Evolutionary conservation across 2,888 invertebrate genomes (phyloP), one percentile per base, ranked within the genome.

Genomic region (Phaedon cochleariae): DNA sequence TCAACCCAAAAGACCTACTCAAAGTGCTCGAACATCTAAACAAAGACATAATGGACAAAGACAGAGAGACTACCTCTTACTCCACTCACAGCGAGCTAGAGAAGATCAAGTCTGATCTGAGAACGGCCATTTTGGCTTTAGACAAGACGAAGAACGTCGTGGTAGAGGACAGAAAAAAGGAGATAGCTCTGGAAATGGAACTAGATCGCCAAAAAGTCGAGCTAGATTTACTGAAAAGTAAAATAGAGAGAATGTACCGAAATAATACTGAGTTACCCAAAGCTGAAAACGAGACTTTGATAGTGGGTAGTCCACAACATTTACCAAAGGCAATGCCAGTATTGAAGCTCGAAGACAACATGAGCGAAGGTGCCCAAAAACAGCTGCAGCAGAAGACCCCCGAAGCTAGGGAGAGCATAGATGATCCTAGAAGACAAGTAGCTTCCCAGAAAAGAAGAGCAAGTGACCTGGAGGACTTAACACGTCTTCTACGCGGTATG

Each of bases 151-250:
- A 58, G 53, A 60, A 67, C 22, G 46, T 70, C 2, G 41, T 77
- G 10, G 61, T 61, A 2, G 41, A 65, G 12, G 74, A 76, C 55
- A 72, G 68, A 52, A 26, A 62, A 37, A 73, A 72, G 52, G 75
- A 76, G 59, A 55, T 64, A 15, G 52, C 64, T 10, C 48, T 79
- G 20, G 75, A 77, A 64, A 65, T 57, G 0, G 76, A 77, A 59
- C 45, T 79, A 20, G 73, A 64, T 34, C 65, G 62, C 15, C 77
- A 77, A 52, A 73, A 71, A 49, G 46, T 59, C n/a, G 70, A 74
- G 59, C 45, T 74, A 9, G 67, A 62, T 37, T 34, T 65, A 51
- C 26, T 76, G n/a, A 72, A 73, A 57, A 60, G 49, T 1, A 61
- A 69, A 53, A 46, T 74, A 31, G 45, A 66, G 57, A 68, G 63